Percentiles rank a stretch among this genome's conserved stretches.
Evolutionary conservation across 2,797 vertebrate species (phyloP).

Genomic region (Dromococcyx pavoninus): DNA sequence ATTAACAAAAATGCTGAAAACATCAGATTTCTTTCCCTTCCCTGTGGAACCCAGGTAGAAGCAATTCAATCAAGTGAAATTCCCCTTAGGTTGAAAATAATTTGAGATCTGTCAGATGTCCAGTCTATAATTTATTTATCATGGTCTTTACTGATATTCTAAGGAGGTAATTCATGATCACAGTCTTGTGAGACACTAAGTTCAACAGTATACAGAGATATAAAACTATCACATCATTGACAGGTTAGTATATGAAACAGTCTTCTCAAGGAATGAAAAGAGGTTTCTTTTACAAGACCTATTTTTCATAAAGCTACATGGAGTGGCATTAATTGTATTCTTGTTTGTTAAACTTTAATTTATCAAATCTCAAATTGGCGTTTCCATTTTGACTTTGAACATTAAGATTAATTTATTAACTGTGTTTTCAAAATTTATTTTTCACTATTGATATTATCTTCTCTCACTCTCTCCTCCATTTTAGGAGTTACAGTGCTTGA

Average conservation of each 20-base stretch:
- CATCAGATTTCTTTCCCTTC: background rate
- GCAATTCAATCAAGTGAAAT: background rate
- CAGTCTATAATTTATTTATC: background rate
- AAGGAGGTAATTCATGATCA: background rate
- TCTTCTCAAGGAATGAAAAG: background rate
- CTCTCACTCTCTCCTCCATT: slow-evolving; percentile 31
- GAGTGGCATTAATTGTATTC: background rate
- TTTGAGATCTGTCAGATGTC: background rate
- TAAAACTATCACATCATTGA: background rate
- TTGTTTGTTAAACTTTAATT: background rate
- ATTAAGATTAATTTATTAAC: background rate
- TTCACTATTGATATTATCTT: background rate
- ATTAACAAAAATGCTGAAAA: background rate
- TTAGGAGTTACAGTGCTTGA: slow-evolving; percentile 81
- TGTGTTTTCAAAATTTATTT: background rate
- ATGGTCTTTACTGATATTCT: background rate
- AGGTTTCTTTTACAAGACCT: background rate
- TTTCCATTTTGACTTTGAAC: background rate
- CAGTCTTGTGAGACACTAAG: background rate
- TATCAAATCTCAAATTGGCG: background rate
- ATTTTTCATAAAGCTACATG: background rate
- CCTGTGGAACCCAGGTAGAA: background rate
- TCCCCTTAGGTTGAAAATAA: background rate
- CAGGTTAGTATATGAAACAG: background rate
- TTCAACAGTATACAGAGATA: background rate